Base-by-base conservation (phyloP, 2,797 vertebrate species). In the Acridotheres tristis region DNA sequence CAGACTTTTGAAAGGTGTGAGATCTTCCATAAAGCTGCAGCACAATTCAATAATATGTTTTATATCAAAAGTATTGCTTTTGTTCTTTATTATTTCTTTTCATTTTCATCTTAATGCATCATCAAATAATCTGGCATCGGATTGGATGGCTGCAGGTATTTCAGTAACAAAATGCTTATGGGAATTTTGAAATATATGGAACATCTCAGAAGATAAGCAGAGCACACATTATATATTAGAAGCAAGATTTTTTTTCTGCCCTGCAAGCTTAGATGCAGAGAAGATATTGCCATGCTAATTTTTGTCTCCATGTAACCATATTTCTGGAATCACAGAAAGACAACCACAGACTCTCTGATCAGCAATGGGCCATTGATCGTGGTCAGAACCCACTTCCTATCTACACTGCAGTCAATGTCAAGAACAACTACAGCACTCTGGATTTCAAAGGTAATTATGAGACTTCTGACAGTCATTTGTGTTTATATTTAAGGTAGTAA, bases 331-430 rank as follows among this genome's bases (percentile, higher is more conserved):
- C 89, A 66, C 96, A 98, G 98, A 98, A 91, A 96, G 97, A 97
- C 67, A 98, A 97, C 67, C 97, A 97, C 62, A 98, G 96, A 78
- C 97, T 98, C 61, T 98, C 98, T 23, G 98, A 98, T 47, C 98
- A 98, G 85, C 97, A 97, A 25, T 79, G 9, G 45, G 98, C 98
- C 58, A 48, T 98, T 83, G 96, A 97, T 53, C 66, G 2, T 11
- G 98, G 98, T 57, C 98, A 98, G 96, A 98, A 98, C 75, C 98
- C 98, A 63, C 78, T 98, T 63, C 98, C 98, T 26, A 98, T 98
- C 94, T 98, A 98, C 81, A 97, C 98, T 88, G 98, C 98, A 81
- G 93, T 98, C 90, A 98, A 98, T 85, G 97, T 98, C 83, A 98
- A 98, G 82, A 96, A 97, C 68, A 97, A 97, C 72, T 97, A 98